These are phyloP conservation scores for Danionella cerebrum DNA, from an alignment of 2,113 vertebrate species.

Conservation along the genomic window DNA sequence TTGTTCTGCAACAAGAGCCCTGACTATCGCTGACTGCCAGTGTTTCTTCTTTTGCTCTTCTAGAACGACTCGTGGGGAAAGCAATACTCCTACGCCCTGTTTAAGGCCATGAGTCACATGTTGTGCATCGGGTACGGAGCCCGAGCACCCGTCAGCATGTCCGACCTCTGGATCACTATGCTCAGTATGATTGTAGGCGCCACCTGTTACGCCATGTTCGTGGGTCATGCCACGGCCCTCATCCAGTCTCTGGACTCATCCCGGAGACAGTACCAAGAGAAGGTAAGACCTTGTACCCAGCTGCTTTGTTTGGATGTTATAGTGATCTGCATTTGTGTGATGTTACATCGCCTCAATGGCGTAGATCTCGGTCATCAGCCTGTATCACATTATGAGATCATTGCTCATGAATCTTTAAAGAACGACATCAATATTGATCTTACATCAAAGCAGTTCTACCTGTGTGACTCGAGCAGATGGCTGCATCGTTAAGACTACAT, in stretches of 20 bases:
- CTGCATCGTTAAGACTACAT: background rate
- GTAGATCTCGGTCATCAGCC: slow-evolving; percentile 1
- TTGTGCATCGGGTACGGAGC: slow-evolving; percentile 96
- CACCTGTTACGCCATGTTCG: slow-evolving; percentile 98
- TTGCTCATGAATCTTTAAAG: slow-evolving; percentile 15
- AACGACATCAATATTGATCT: slow-evolving; percentile 9
- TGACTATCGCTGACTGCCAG: slow-evolving; percentile 18
- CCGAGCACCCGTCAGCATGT: slow-evolving; percentile 95
- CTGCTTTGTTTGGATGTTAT: background rate
- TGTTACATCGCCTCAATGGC: background rate
- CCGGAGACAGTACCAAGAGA: slow-evolving; percentile 92
- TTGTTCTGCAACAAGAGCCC: too few species aligned
- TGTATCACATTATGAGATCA: slow-evolving; percentile 12
- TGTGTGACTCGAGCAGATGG: background rate
- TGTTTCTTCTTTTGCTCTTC: slow-evolving; percentile 39
- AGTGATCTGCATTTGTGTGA: too few species aligned
- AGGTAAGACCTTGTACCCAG: slow-evolving; percentile 72
- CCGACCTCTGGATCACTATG: slow-evolving; percentile 98
- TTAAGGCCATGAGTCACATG: slow-evolving; percentile 99
- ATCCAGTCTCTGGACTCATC: slow-evolving; percentile 98
- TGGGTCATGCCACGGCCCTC: slow-evolving; percentile 92
- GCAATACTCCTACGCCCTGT: slow-evolving; percentile 96
- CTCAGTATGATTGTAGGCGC: slow-evolving; percentile 98
- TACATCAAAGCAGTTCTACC: slow-evolving; percentile 5
- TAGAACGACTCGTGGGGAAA: slow-evolving; percentile 98